phyloP scores from a whole-genome alignment of 2,113 vertebrate species.

The Glaucomys volans region DNA sequence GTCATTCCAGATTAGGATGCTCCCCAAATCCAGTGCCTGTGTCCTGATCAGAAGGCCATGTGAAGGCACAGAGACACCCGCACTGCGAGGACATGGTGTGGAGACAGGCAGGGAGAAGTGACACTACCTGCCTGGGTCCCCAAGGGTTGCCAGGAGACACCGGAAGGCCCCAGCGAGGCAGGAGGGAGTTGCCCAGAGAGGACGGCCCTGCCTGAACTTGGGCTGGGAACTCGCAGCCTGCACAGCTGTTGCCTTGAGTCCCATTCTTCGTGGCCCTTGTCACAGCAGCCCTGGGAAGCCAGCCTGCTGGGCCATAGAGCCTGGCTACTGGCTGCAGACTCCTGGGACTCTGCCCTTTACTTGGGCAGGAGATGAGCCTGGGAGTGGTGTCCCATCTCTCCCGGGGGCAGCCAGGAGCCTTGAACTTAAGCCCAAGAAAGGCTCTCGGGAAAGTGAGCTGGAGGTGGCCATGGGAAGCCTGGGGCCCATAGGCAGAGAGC shows the following conservation, averaged over 20 bases:
- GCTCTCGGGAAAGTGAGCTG: neutral
- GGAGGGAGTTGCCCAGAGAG: neutral
- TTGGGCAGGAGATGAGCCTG: neutral
- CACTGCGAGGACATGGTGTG: neutral
- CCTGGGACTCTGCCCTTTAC: neutral
- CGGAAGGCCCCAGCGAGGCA: neutral
- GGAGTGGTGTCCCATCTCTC: neutral
- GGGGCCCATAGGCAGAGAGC: neutral
- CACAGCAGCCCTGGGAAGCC: rapidly evolving
- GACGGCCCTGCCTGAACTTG: neutral
- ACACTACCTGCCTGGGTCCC: too few species aligned
- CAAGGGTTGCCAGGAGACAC: neutral
- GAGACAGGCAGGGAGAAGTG: neutral
- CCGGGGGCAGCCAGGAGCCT: neutral
- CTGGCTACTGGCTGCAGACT: neutral
- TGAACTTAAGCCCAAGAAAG: neutral
- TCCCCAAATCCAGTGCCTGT: neutral
- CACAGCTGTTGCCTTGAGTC: neutral
- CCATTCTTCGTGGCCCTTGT: neutral
- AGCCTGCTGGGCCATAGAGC: rapidly evolving
- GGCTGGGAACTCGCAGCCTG: neutral
- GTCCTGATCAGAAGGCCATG: too few species aligned
- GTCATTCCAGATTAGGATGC: neutral
- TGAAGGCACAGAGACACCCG: neutral
- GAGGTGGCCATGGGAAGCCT: too few species aligned